Conservation (phyloP, 2,888 invertebrate species). For the Athetis lepigone region DNA sequence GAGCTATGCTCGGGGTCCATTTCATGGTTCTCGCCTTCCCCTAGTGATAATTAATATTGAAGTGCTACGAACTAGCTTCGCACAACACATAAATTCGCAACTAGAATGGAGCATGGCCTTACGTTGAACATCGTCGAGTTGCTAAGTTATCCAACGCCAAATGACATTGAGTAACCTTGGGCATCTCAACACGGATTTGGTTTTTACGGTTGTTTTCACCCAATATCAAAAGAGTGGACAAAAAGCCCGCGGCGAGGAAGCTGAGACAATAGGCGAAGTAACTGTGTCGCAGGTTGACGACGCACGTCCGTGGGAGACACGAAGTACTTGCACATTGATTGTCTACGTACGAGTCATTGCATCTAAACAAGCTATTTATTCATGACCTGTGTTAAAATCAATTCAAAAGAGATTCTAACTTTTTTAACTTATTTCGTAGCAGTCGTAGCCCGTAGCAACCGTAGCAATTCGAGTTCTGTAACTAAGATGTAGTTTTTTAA, state of each 20-base stretch:
- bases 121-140: not conserved
- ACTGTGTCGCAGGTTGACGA: constrained; percentile 67
- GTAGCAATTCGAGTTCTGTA: constrained; percentile 2
- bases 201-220: constrained; percentile 80
- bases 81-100: constrained; percentile 7
- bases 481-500: not conserved
- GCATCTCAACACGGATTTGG: constrained; percentile 56
- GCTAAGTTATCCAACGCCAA: constrained; percentile 16
- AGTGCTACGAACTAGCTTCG: constrained; percentile 6
- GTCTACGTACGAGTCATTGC: constrained; percentile 45
- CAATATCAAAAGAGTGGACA: constrained; percentile 73
- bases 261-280: constrained; percentile 70
- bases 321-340: constrained; percentile 50
- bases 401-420: not conserved
- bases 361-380: constrained; percentile 43
- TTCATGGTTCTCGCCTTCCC: constrained; percentile 42
- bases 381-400: constrained; percentile 23
- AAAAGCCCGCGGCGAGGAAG: constrained; percentile 74
- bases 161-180: constrained; percentile 56
- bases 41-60: constrained; percentile 51
- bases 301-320: constrained; percentile 57
- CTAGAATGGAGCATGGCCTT: not conserved
- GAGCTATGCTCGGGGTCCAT: constrained; percentile 60
- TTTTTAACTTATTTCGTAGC: not conserved
- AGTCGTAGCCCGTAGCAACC: constrained; percentile 13